A percentile compares a stretch with the other conserved stretches of the same genome.
Evolutionary conservation across 2,797 vertebrate species (phyloP).

Genomic region (Somateria mollissima): DNA sequence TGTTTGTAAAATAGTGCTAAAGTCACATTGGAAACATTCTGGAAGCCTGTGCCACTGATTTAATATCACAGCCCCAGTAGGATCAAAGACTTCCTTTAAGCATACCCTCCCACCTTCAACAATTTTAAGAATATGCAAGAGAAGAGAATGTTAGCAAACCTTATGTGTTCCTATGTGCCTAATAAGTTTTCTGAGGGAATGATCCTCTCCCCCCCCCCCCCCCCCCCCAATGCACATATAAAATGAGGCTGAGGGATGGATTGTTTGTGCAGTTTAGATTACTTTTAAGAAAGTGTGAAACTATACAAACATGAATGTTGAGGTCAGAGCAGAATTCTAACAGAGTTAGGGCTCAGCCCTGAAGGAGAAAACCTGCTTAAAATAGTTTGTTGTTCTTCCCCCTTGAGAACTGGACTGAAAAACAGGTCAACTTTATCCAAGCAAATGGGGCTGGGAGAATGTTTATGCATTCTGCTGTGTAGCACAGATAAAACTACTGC

Average conservation of each 20-base stretch:
- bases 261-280: background rate
- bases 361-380: conserved; percentile 24
- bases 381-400: conserved; percentile 11
- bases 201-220: background rate
- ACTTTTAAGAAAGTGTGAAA: background rate
- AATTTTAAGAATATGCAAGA: background rate
- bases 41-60: background rate
- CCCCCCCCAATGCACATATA: background rate
- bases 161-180: background rate
- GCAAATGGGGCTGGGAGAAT: background rate
- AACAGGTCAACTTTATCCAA: background rate
- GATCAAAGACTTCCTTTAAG: background rate
- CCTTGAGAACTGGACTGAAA: conserved; percentile 43
- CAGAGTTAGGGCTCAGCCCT: background rate
- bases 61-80: background rate
- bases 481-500: background rate
- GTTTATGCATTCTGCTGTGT: background rate
- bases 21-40: background rate
- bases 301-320: background rate
- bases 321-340: background rate
- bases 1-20: background rate
- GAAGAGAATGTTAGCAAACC: background rate
- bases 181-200: background rate
- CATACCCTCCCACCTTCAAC: background rate
- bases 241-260: background rate